A percentile compares a stretch with the other conserved stretches of the same genome.
Evolutionary conservation across 2,888 invertebrate species (phyloP).

Genomic region (Pterostichus niger): DNA sequence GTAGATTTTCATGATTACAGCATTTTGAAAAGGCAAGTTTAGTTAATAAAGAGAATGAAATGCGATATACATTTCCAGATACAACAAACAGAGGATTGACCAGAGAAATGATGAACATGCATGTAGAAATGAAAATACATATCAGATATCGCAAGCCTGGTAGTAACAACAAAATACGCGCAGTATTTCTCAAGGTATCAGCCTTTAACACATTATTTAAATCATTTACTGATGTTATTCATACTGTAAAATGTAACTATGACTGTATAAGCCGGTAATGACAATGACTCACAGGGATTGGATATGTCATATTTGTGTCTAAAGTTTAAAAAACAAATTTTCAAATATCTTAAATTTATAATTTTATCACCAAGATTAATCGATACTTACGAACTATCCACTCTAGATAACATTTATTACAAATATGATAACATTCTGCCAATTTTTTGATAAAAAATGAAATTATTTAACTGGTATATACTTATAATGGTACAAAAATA

Average conservation of each 20-base stretch:
- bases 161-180: constrained; percentile 38
- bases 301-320: constrained; percentile 43
- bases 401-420: constrained; percentile 53
- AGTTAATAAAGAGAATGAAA: constrained; percentile 18
- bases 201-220: constrained; percentile 32
- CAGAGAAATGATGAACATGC: constrained; percentile 39
- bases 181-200: constrained; percentile 42
- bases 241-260: constrained; percentile 30
- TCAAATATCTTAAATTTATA: constrained; percentile 38
- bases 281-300: constrained; percentile 47
- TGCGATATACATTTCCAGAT: constrained; percentile 27
- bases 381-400: constrained; percentile 54
- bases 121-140: constrained; percentile 36
- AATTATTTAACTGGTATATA: constrained; percentile 25
- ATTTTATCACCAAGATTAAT: constrained; percentile 57
- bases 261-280: constrained; percentile 44
- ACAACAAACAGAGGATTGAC: constrained; percentile 32
- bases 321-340: constrained; percentile 21
- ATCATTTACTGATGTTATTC: constrained; percentile 52
- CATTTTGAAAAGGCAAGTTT: neutral
- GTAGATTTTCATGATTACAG: constrained; percentile 10
- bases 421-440: constrained; percentile 55
- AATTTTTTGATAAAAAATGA: constrained; percentile 24
- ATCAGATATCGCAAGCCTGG: constrained; percentile 44
- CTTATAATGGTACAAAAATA: constrained; percentile 13